A percentile compares a stretch with the other conserved stretches of the same genome.
Evolutionary conservation across 2,797 vertebrate genomes (phyloP).

Genomic region (Ctenochaetus hawaiiensis): DNA sequence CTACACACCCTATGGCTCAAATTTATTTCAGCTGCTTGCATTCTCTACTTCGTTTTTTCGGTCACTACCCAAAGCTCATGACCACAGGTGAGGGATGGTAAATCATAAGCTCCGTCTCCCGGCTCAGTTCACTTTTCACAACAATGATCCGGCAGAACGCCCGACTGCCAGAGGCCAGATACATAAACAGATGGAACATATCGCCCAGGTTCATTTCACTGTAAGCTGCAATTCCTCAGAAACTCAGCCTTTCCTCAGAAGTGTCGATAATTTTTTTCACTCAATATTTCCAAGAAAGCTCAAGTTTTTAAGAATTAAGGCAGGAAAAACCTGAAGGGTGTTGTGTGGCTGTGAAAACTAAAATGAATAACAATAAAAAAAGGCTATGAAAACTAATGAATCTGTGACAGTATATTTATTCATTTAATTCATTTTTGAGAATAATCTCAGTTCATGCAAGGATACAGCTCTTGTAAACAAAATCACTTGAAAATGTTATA

Average conservation of each 20-base stretch:
- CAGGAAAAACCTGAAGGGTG: not conserved
- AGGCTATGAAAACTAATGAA: not conserved
- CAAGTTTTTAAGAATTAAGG: not conserved
- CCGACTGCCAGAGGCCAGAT: not conserved
- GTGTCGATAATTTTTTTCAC: conserved; percentile 22
- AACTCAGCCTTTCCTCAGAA: not conserved
- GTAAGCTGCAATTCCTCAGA: conserved; percentile 2
- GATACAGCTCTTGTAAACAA: conserved; percentile 92
- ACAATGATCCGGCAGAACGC: not conserved
- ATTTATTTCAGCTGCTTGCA: not conserved
- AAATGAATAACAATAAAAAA: not conserved
- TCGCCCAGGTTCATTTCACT: not conserved
- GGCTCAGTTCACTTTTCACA: not conserved
- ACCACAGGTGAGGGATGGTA: not conserved
- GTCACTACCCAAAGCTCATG: not conserved
- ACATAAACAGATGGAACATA: not conserved
- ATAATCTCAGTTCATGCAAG: conserved; percentile 88
- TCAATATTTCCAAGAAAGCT: conserved; percentile 35
- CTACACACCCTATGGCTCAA: too few relatives aligned
- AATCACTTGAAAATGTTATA: conserved; percentile 83
- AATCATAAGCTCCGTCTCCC: not conserved
- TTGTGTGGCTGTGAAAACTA: not conserved
- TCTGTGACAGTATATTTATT: conserved; percentile 80
- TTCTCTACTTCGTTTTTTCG: not conserved
- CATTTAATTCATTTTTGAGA: conserved; percentile 83